phyloP scores from a whole-genome alignment of 1,140 invertebrate species.

The Drosophila lacertosa region DNA sequence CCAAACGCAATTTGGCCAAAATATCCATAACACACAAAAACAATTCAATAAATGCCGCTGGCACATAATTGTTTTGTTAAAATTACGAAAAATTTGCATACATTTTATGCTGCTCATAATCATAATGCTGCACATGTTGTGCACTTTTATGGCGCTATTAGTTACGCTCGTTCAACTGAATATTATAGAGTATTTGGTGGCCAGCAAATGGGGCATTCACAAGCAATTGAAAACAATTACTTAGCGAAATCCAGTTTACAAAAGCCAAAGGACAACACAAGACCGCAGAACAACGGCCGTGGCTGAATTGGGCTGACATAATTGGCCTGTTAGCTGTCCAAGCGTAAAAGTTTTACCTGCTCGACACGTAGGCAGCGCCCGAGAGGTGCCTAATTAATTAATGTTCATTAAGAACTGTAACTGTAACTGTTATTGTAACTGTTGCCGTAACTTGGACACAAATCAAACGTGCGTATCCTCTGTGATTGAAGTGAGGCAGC shows the following conservation, averaged over 20 bases:
- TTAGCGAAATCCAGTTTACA: conserved; percentile 12
- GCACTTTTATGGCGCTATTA: conserved; percentile 12
- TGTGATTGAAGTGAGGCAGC: conserved; percentile 56
- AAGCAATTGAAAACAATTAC: conserved; percentile 35
- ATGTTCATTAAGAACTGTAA: conserved; percentile 70
- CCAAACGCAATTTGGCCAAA: conserved; percentile 20
- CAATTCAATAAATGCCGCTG: conserved; percentile 23
- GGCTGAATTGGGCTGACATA: conserved; percentile 42
- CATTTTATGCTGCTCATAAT: conserved; percentile 19
- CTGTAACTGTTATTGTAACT: conserved; percentile 38
- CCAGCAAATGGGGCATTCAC: conserved; percentile 1
- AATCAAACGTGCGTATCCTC: conserved; percentile 66
- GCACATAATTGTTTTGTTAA: conserved; percentile 11
- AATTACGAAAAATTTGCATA: conserved; percentile 36
- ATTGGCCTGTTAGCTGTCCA: conserved; percentile 55
- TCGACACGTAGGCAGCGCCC: conserved; percentile 42
- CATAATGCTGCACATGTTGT: conserved; percentile 10
- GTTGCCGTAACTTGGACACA: conserved; percentile 50
- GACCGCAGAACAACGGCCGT: no score
- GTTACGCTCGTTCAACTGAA: background rate
- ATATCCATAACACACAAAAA: conserved; percentile 11
- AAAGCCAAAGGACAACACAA: background rate
- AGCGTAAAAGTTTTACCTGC: conserved; percentile 47
- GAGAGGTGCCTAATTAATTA: conserved; percentile 70
- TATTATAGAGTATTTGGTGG: background rate